These are phyloP conservation scores for Monodelphis domestica DNA, from an alignment of 2,797 vertebrate species.

Conservation along the genomic window DNA sequence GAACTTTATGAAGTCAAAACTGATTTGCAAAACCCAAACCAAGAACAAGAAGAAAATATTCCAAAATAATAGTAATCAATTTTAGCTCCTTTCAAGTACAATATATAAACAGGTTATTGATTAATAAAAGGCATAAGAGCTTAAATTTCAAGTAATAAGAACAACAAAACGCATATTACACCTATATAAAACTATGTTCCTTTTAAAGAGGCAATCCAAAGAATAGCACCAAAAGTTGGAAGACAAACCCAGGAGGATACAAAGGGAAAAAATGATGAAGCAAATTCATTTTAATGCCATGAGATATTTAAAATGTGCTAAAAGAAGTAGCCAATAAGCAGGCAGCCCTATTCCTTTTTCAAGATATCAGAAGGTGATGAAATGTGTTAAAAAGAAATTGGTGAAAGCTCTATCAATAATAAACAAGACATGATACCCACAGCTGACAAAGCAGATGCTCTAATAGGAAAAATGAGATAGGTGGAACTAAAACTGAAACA, in stretches of 20 bases:
- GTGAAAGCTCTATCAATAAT: neutral
- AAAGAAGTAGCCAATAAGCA: neutral
- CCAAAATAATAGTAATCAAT: neutral
- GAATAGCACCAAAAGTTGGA: neutral
- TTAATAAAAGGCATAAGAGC: slow-evolving; percentile 5
- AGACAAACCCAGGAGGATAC: neutral
- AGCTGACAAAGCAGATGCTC: neutral
- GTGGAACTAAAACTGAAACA: too few species aligned
- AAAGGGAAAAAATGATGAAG: too few species aligned
- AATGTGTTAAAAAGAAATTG: neutral
- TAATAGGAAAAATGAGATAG: too few species aligned
- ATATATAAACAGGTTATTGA: neutral
- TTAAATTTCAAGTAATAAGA: slow-evolving; percentile 30
- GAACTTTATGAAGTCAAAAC: slow-evolving; percentile 24
- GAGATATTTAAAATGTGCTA: neutral
- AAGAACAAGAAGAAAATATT: neutral
- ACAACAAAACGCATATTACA: neutral
- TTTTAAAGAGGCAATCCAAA: neutral
- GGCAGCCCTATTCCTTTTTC: neutral
- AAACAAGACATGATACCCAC: neutral
- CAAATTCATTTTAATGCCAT: neutral
- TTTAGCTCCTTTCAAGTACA: neutral
- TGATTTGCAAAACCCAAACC: slow-evolving; percentile 8
- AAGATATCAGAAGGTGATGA: neutral
- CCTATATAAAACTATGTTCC: neutral